Percentiles rank a stretch among this genome's conserved stretches.
Conservation (phyloP, 2,113 vertebrate species). For the Gulo gulo region DNA sequence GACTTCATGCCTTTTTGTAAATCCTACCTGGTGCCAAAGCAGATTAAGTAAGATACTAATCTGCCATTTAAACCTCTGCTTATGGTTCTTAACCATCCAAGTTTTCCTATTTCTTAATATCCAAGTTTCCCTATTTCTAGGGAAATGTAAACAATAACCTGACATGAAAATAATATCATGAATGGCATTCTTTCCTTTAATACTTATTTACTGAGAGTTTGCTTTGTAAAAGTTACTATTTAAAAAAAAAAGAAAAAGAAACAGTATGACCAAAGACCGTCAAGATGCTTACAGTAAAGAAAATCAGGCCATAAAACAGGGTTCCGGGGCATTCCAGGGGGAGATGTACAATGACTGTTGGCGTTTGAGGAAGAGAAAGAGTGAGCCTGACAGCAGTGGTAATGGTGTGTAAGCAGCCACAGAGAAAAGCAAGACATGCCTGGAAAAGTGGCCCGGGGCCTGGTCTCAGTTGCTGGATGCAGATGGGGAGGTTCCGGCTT, state of each 20-base stretch:
- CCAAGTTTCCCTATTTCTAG: background rate
- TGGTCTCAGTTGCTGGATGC: background rate
- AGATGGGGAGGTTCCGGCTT: background rate
- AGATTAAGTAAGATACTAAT: background rate
- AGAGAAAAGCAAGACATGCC: background rate
- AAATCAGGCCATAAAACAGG: background rate
- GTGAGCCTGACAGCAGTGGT: background rate
- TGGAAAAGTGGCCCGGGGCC: background rate
- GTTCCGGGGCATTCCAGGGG: background rate
- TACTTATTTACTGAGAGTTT: background rate
- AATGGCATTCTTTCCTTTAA: conserved; percentile 11
- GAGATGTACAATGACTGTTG: background rate
- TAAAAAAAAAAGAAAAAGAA: background rate
- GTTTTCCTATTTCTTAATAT: background rate
- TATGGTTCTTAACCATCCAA: background rate
- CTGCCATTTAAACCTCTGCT: background rate
- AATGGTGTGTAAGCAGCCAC: background rate
- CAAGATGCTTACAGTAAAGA: conserved; percentile 1
- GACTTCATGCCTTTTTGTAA: background rate
- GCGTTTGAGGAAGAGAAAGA: background rate
- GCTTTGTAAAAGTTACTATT: background rate
- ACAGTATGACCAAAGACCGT: background rate
- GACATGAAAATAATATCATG: background rate
- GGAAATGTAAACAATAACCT: background rate
- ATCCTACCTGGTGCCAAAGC: background rate